Percentiles rank a stretch among this genome's conserved stretches.
Evolutionary conservation across 2,888 invertebrate genomes (phyloP).

Genomic region (Ophioninae sp.): DNA sequence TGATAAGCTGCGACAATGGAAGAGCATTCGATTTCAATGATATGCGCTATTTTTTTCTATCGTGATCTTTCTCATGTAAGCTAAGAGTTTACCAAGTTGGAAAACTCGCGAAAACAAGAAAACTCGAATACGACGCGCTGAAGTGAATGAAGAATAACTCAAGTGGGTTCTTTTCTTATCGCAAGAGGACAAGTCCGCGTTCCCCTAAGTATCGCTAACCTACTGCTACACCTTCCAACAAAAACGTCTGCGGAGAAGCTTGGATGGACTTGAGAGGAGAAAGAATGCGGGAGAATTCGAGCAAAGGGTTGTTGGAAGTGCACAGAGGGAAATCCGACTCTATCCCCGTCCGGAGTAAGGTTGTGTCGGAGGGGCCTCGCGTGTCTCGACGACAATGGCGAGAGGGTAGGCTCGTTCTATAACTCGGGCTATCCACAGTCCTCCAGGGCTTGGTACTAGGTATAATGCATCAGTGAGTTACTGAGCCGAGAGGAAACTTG

Average conservation of each 20-base stretch:
- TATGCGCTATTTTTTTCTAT: background rate
- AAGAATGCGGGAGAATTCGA: conserved; percentile 16
- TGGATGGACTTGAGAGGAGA: conserved; percentile 20
- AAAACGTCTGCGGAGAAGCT: conserved; percentile 27
- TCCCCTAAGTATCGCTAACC: conserved; percentile 30
- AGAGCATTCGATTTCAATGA: background rate
- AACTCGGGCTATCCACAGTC: conserved; percentile 23
- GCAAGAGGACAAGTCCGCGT: background rate
- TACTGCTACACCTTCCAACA: conserved; percentile 22
- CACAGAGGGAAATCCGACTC: conserved; percentile 18
- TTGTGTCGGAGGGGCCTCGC: conserved; percentile 29
- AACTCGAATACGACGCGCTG: background rate
- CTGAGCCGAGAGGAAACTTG: conserved; percentile 35
- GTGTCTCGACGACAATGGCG: conserved; percentile 53
- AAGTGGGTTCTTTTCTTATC: background rate
- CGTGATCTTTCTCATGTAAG: background rate
- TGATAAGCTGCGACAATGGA: background rate
- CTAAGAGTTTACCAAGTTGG: background rate
- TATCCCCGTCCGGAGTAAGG: conserved; percentile 27
- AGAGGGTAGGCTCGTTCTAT: conserved; percentile 16
- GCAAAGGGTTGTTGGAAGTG: conserved; percentile 11
- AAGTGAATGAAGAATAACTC: background rate
- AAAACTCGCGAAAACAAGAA: background rate
- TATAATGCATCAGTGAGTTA: conserved; percentile 47
- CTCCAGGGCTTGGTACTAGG: conserved; percentile 22